phyloP scores from a whole-genome alignment of 92 coral and sea anemone species.

The Anthopleura xanthogrammica region DNA sequence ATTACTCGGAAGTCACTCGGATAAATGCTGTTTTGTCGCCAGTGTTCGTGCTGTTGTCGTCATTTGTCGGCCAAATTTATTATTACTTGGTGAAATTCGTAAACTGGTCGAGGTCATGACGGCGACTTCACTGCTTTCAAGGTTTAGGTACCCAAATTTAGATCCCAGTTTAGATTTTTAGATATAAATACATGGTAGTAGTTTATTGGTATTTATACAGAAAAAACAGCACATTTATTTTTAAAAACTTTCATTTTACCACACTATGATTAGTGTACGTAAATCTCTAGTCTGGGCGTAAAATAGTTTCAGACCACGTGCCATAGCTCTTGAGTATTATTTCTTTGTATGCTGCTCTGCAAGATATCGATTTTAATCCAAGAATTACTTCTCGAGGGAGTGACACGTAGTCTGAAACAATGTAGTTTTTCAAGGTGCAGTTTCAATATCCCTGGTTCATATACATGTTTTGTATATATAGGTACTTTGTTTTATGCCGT shows the following conservation, averaged over 20 bases:
- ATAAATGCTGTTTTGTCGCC: no score
- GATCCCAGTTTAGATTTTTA: background rate
- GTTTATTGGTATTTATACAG: background rate
- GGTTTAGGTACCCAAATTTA: background rate
- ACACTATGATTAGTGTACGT: background rate
- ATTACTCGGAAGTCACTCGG: no score
- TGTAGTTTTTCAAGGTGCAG: background rate
- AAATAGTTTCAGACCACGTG: background rate
- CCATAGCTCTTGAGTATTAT: background rate
- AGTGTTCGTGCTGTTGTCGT: background rate
- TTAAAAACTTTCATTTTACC: background rate
- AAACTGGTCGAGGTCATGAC: no score
- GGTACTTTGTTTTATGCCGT: background rate
- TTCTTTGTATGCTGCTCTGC: no score
- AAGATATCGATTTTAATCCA: no score
- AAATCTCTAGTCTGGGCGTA: background rate
- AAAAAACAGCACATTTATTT: background rate
- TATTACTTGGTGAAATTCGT: background rate
- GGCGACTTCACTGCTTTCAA: background rate
- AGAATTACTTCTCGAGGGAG: no score
- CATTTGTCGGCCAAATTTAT: background rate
- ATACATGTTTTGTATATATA: background rate
- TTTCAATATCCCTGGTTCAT: background rate
- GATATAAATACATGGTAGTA: background rate
- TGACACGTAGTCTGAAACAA: conserved; percentile 6